These are phyloP conservation scores for Oriolus oriolus DNA, from an alignment of 2,113 vertebrate genomes.

Conservation along the genomic window DNA sequence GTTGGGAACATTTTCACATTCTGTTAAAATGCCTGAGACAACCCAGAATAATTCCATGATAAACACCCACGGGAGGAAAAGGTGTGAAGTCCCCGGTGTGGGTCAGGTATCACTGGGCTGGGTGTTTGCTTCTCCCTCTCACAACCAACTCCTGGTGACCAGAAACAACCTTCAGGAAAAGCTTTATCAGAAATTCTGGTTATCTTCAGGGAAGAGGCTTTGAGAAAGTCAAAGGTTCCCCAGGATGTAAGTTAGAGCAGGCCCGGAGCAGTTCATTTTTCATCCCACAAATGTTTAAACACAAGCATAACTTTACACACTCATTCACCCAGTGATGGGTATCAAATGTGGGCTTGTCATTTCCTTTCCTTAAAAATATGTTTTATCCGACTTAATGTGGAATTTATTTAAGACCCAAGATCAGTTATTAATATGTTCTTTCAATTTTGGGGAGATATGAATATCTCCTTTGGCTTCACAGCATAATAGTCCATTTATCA, in stretches of 20 bases:
- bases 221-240: neutral
- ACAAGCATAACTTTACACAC: neutral
- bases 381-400: neutral
- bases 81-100: neutral
- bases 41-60: neutral
- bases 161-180: neutral
- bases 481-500: constrained; percentile 1
- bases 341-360: neutral
- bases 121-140: neutral
- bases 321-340: neutral
- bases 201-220: neutral
- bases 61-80: neutral
- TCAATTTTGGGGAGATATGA: constrained; percentile 35
- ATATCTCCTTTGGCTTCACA: constrained; percentile 36
- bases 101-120: neutral
- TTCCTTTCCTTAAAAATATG: neutral
- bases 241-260: neutral
- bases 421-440: constrained; percentile 38
- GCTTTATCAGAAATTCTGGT: neutral
- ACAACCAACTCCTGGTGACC: neutral
- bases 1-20: neutral
- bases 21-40: neutral
- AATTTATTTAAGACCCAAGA: constrained; percentile 27
- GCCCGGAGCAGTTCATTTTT: neutral
- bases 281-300: neutral